Evolutionary conservation across 2,888 invertebrate genomes (phyloP).

Genomic region (Mesoligia furuncula): DNA sequence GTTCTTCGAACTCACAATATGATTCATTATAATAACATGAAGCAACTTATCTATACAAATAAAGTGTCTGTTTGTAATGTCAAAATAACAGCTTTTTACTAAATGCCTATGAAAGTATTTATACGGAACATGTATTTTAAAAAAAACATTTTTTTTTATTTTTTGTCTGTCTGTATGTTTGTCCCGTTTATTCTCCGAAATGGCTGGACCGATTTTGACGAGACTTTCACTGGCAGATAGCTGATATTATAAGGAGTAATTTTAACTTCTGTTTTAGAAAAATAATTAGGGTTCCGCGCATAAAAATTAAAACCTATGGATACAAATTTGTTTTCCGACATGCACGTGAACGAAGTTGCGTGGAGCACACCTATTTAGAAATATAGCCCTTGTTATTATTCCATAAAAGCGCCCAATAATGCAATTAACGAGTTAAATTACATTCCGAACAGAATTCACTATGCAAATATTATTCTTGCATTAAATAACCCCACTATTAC

Average conservation of each 20-base stretch:
- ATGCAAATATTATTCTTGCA: constrained; percentile 17
- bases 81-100: background rate
- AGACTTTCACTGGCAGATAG: too few species aligned
- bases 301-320: too few species aligned
- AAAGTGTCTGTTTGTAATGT: background rate
- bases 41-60: background rate
- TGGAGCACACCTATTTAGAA: background rate
- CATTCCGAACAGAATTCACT: constrained; percentile 2
- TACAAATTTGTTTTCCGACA: too few species aligned
- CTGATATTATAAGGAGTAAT: too few species aligned
- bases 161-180: background rate
- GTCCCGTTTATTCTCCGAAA: background rate
- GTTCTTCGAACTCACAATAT: background rate
- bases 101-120: background rate
- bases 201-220: too few species aligned
- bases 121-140: too few species aligned
- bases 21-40: background rate
- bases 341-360: too few species aligned
- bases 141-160: too few species aligned
- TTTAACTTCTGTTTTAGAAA: too few species aligned
- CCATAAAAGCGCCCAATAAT: background rate
- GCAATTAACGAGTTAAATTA: background rate
- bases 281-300: too few species aligned
- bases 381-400: background rate
- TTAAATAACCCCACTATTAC: background rate